Evolutionary conservation across 2,797 vertebrate species (phyloP).

Genomic region (Euphonia xanthogaster): DNA sequence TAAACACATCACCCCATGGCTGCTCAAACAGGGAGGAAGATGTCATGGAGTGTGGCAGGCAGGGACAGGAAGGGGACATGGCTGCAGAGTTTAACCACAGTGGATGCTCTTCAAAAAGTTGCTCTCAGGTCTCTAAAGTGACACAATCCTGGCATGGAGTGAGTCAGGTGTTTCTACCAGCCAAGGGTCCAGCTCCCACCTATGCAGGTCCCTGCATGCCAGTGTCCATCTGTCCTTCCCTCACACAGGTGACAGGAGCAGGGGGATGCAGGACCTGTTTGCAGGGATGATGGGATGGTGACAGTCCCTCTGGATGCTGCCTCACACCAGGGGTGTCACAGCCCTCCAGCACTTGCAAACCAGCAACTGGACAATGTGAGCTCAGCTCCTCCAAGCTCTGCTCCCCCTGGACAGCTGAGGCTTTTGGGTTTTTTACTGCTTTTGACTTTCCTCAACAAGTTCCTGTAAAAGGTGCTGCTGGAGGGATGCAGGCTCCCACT

Average conservation of each 20-base stretch:
- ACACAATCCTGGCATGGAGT: rapidly evolving
- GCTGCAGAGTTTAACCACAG: neutral
- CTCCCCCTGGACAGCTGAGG: neutral
- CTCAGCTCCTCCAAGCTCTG: neutral
- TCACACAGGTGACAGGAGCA: neutral
- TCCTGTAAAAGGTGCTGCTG: neutral
- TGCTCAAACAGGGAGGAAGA: neutral
- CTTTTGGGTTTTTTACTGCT: neutral
- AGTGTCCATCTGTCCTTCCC: neutral
- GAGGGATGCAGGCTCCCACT: neutral
- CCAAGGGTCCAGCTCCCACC: neutral
- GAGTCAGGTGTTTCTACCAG: neutral
- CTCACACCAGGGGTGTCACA: neutral
- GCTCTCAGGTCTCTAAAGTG: neutral
- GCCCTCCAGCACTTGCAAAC: neutral
- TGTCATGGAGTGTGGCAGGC: neutral
- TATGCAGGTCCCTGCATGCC: neutral
- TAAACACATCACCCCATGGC: rapidly evolving
- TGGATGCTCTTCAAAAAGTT: neutral
- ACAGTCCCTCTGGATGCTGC: neutral
- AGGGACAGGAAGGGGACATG: neutral
- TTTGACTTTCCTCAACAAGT: neutral
- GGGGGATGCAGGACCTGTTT: neutral
- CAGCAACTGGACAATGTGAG: rapidly evolving
- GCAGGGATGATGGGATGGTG: neutral